phyloP scores from a whole-genome alignment of 2,888 invertebrate species.

The Lypha dubia region DNA sequence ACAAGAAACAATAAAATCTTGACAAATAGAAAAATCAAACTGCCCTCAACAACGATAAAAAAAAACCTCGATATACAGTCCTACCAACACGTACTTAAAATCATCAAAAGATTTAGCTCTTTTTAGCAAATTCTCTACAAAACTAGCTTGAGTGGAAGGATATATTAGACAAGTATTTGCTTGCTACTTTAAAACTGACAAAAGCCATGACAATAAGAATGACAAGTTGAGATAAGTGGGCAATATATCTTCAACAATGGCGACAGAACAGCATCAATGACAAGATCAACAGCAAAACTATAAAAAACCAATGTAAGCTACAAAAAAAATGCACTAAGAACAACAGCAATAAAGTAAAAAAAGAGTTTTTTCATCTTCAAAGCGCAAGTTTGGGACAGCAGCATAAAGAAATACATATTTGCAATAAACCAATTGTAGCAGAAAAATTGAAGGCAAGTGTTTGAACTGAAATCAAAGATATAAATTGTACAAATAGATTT shows the following conservation, averaged over 20 bases:
- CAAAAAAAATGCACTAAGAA: background rate
- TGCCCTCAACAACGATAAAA: slow-evolving; percentile 49
- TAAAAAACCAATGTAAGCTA: slow-evolving; percentile 24
- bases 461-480: slow-evolving; percentile 26
- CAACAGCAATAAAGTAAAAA: background rate
- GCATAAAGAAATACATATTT: background rate
- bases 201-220: slow-evolving; percentile 54
- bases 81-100: background rate
- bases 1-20: slow-evolving; percentile 7
- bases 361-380: background rate
- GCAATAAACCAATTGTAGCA: slow-evolving; percentile 31
- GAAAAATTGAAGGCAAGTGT: slow-evolving; percentile 27
- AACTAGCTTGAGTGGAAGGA: slow-evolving; percentile 11
- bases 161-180: slow-evolving; percentile 64
- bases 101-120: background rate
- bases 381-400: background rate
- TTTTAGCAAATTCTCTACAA: slow-evolving; percentile 32
- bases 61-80: background rate
- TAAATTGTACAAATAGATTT: slow-evolving; percentile 36
- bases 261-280: slow-evolving; percentile 14
- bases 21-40: slow-evolving; percentile 32
- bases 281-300: slow-evolving; percentile 35
- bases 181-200: slow-evolving; percentile 60
- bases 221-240: slow-evolving; percentile 62
- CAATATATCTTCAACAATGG: slow-evolving; percentile 37